Evolutionary conservation across 2,113 vertebrate species (phyloP), one percentile per base, ranked within the genome.

Genomic region (Candoia aspera): DNA sequence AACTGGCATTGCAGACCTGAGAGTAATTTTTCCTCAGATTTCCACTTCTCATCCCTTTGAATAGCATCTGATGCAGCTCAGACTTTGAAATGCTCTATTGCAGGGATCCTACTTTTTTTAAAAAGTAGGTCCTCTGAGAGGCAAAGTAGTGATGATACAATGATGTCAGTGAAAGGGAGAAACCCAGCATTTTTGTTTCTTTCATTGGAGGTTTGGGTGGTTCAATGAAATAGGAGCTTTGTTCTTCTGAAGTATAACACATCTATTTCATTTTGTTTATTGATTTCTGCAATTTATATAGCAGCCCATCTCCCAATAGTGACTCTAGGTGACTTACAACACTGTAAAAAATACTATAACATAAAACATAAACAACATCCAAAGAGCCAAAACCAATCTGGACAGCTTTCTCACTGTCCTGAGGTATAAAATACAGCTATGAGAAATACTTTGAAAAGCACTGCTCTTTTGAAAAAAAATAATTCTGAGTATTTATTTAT

Each of bases 111-210:
- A 33, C 15, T 73, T 33, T 68, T 68, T n/a, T 62, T 62, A 26
- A 26, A 33, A 73, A 73, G 68, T 33, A 73, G 68, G n/a, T 8
- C 15, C 15, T 37, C 15, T n/a, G 17, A 73, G n/a, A 1, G 15
- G 15, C 15, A 37, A 8, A 2, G n/a, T 73, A 73, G n/a, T 33
- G 6, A 37, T 37, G 68, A 73, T 73, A 73, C 15, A 37, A 33
- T 19, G 17, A 73, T 33, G 6, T 37, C 12, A 2, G n/a, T 17
- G 68, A 17, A 64, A 2, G 11, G 2, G 6, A 0, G 0, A 1
- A 2, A 17, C 64, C 33, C 64, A 73, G 13, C 6, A 17, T 73
- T 68, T 49, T 33, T 68, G 64, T 73, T 73, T 12, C n/a, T 73
- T 73, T 73, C 64, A 8, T 33, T 33, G 64, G 64, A 33, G n/a